Evolutionary conservation across 2,888 invertebrate species (phyloP).

Genomic region (Aelia acuminata): DNA sequence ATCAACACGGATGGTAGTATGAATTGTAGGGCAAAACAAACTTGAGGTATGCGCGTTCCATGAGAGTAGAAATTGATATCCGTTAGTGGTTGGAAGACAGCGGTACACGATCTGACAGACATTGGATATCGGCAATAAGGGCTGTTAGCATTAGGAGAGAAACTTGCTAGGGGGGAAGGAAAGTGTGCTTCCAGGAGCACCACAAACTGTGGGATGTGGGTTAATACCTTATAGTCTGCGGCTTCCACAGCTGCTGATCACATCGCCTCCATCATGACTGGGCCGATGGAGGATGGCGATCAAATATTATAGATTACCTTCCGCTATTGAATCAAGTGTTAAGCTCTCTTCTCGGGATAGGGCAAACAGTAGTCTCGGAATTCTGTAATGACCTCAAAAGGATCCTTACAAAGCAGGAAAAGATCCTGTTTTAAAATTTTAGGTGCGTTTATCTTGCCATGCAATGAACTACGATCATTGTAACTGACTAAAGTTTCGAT

Average conservation of each 20-base stretch:
- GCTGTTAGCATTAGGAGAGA: slow-evolving; percentile 44
- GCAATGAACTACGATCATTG: too few relatives aligned
- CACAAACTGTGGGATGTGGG: slow-evolving; percentile 33
- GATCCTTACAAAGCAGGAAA: too few relatives aligned
- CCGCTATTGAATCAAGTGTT: background rate
- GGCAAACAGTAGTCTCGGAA: background rate
- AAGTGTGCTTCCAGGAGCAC: slow-evolving; percentile 5
- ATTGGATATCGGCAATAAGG: slow-evolving; percentile 29
- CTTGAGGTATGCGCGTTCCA: slow-evolving; percentile 22
- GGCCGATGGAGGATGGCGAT: background rate
- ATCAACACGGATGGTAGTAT: background rate
- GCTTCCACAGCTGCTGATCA: background rate
- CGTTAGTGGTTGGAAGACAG: slow-evolving; percentile 29
- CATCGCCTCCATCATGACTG: background rate
- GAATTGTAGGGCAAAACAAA: background rate
- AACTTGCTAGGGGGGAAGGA: slow-evolving; percentile 1
- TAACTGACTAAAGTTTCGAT: too few relatives aligned
- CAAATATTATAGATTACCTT: slow-evolving; percentile 2
- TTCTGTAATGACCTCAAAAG: too few relatives aligned
- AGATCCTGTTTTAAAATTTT: too few relatives aligned
- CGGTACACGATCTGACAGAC: slow-evolving; percentile 23
- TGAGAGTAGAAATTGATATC: slow-evolving; percentile 24
- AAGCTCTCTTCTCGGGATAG: background rate
- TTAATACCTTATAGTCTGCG: slow-evolving; percentile 42
- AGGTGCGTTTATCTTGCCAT: too few relatives aligned